Evolutionary conservation across 1,140 invertebrate species (phyloP), one percentile per base, ranked within the genome.

Genomic region (Coelopa frigida): DNA sequence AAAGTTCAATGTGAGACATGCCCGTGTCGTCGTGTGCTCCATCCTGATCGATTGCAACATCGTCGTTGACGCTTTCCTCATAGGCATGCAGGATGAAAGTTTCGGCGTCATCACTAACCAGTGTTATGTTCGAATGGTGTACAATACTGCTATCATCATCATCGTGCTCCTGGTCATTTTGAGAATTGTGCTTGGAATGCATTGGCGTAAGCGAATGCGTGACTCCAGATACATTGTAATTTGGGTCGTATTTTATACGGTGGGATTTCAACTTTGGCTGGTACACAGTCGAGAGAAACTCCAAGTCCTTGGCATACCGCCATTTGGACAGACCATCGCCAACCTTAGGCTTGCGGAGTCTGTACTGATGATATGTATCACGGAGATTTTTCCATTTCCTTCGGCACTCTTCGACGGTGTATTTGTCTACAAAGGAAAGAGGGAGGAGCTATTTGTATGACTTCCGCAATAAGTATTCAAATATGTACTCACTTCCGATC

Each of bases 281-380:
- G 48, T 67, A 67, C 1, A 67, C 57, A 33, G 51, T 61, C 15
- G 63, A 66, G 0, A 67, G 49, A 23, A 67, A 67, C 18, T 66
- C 60, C 36, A 67, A 39, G 26, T 61, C 60, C 31, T 63, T 66
- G 23, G 63, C 63, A 32, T 67, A 67, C 0, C 63, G 62, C 63
- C 63, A 67, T 38, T 67, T 67, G 11, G 62, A 66, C 12, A 67
- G 31, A 0, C 62, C 62, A 45, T 66, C 63, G 14, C 63, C 57
- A 33, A 53, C 55, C 42, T 67, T 67, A 17, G 58, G 58, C 21
- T 64, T 63, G n/a, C 63, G 63, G 6, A 65, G 50, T 3, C 63
- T 59, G 48, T 67, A 67, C 39, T 67, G 63, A 48, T 67, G 63
- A 44, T 66, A 67, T 4, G 63, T 67, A 44, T 67, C 63, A 17